These are phyloP conservation scores for Agrochola litura DNA, from an alignment of 2,888 invertebrate species.

Conservation along the genomic window DNA sequence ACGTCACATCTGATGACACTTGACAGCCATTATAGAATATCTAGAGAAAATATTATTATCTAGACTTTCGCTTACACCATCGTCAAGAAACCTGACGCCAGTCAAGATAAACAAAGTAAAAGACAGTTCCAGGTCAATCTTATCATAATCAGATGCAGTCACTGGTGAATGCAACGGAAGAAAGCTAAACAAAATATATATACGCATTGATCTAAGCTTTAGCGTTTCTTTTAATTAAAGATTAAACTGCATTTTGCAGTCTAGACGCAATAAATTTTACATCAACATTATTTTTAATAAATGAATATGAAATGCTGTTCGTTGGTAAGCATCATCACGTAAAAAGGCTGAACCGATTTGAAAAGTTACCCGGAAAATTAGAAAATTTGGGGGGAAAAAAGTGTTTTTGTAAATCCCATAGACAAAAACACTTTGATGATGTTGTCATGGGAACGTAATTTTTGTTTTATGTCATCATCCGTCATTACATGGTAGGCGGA, in stretches of 20 bases:
- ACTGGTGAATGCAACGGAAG: constrained; percentile 14
- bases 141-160: constrained; percentile 44
- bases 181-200: constrained; percentile 21
- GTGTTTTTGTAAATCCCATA: no score
- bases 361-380: no score
- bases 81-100: constrained; percentile 23
- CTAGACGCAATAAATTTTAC: constrained; percentile 23
- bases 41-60: constrained; percentile 34
- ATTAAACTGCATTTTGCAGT: background rate
- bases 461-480: no score
- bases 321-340: no score
- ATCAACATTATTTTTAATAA: background rate
- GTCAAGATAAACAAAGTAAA: constrained; percentile 46
- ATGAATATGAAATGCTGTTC: no score
- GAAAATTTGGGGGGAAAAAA: no score
- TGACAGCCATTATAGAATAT: constrained; percentile 15
- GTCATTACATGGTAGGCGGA: no score
- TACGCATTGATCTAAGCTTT: constrained; percentile 7
- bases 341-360: no score
- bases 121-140: constrained; percentile 39
- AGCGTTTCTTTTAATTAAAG: background rate
- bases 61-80: constrained; percentile 32
- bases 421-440: no score
- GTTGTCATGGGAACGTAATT: no score
- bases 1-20: constrained; percentile 15